Base-by-base conservation (phyloP, 1,140 invertebrate species). In the Sycophaga agraensis region DNA sequence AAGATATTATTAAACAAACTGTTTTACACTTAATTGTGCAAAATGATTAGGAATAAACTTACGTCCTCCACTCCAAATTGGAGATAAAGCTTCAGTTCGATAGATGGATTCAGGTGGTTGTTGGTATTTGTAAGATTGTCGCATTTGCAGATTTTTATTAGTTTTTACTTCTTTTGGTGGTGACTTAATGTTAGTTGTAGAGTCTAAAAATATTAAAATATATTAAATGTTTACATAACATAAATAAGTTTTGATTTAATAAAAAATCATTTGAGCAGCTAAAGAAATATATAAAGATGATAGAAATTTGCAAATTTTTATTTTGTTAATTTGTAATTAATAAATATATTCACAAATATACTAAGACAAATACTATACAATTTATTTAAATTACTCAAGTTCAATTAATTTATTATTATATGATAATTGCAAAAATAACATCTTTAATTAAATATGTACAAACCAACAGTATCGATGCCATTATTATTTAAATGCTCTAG, bases 161-260 rank as follows among this genome's bases (percentile, higher is more conserved):
- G 78, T 80, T 34, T 82, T 82, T 0, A 77, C 58, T 12, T 81
- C 78, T 61, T 82, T 82, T 6, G 76, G 64, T 0, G 79, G 78
- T 35, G 78, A 80, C 48, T 79, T 78, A 0, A 74, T 24, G 43
- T 71, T 65, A 11, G 59, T 53, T 22, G 59, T 58, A 14, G 76
- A 70, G 70, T 80, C 78, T 81, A 51, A 7, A 43, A 40, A 50
- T 26, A 28, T 56, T 59, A 31, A 4, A 31, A 11, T 31, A 31
- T 31, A 31, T 31, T 6, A 4, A 31, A 11, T 31, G 4, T 31
- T n/a, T n/a, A n/a, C 11, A 11, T 31, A 31, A 31, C 4, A 31
- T 31, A 31, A 6, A 31, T 11, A 31, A 31, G 4, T 31, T n/a
- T n/a, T n/a, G n/a, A n/a, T n/a, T n/a, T n/a, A n/a, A n/a, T n/a